phyloP scores from a whole-genome alignment of 2,113 vertebrate genomes.

The Syrmaticus mikado region DNA sequence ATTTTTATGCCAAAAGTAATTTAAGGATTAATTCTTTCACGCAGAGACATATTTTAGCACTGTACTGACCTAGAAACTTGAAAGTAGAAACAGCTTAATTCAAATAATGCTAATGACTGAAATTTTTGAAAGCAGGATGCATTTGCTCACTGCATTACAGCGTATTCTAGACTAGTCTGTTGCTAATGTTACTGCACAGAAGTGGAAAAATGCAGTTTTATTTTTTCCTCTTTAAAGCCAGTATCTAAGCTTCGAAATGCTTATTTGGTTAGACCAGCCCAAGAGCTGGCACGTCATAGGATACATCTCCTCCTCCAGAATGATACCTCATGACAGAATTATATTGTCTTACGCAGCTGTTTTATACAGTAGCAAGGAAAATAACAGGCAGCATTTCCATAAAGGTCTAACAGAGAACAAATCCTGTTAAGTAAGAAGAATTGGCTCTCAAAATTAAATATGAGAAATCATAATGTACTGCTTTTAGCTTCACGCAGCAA shows the following conservation, averaged over 20 bases:
- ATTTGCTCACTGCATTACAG: background rate
- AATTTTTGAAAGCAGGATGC: background rate
- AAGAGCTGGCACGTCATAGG: background rate
- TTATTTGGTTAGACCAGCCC: background rate
- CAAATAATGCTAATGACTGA: background rate
- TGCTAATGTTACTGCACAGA: background rate
- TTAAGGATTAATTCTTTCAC: constrained; percentile 33
- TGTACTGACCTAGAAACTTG: constrained; percentile 4
- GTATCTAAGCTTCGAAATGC: background rate
- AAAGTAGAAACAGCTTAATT: constrained; percentile 14
- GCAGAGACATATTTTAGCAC: background rate
- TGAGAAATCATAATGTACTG: background rate
- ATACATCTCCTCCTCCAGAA: background rate
- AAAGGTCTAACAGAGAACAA: background rate
- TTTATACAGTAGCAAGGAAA: background rate
- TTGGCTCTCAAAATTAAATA: background rate
- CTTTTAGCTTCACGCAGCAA: background rate
- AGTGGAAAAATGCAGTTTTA: background rate
- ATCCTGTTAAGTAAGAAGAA: background rate
- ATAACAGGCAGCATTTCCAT: background rate
- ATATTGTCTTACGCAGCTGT: fast-evolving
- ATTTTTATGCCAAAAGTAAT: constrained; percentile 39
- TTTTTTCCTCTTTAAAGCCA: background rate
- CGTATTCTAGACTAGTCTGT: background rate
- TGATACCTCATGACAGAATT: background rate